phyloP scores from a whole-genome alignment of 2,888 invertebrate species.

The Megalurothrips usitatus region DNA sequence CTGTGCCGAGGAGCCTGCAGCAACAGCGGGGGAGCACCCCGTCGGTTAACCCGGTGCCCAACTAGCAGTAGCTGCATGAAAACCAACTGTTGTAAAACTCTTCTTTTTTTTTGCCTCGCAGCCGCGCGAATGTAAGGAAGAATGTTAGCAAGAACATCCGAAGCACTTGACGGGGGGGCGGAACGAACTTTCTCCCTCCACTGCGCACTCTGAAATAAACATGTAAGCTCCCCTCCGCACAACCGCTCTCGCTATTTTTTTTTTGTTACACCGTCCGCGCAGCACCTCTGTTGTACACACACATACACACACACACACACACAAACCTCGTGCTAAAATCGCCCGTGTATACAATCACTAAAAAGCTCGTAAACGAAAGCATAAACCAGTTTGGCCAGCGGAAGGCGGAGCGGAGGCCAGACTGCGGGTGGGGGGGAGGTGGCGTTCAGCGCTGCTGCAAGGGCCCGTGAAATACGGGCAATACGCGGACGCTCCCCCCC shows the following conservation, averaged over 20 bases:
- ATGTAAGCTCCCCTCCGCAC: no score
- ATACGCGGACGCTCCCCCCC: background rate
- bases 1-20: slow-evolving; percentile 72
- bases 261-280: background rate
- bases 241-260: no score
- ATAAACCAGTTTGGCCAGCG: background rate
- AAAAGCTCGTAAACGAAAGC: background rate
- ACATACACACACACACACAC: background rate
- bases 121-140: no score
- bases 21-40: no score
- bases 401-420: background rate
- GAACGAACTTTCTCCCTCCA: no score
- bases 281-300: background rate
- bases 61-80: no score
- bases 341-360: background rate
- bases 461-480: background rate
- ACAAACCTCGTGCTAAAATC: background rate
- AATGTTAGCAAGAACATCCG: no score
- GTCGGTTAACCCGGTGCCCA: no score
- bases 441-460: background rate
- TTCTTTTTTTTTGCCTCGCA: no score
- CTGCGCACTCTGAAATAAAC: no score
- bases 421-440: background rate
- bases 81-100: no score
- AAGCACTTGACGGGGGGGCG: no score